phyloP scores from a whole-genome alignment of 92 coral and sea anemone species.

The Paramuricea clavata region DNA sequence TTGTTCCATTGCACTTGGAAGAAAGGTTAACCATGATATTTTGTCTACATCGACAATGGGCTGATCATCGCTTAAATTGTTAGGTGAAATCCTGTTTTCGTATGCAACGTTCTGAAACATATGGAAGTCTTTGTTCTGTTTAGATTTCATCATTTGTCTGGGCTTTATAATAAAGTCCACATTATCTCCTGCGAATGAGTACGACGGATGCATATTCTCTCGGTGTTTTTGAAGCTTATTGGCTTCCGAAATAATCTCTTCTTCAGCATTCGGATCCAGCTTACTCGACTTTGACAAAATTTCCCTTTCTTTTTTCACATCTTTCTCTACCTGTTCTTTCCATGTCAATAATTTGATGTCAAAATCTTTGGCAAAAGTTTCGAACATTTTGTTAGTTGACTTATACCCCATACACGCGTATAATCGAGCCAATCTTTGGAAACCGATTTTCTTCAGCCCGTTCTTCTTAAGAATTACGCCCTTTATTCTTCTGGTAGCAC shows the following conservation, averaged over 20 bases:
- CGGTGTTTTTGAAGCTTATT: constrained; percentile 28
- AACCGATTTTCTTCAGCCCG: constrained; percentile 62
- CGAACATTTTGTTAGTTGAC: constrained; percentile 53
- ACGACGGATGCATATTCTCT: constrained; percentile 65
- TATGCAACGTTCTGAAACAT: constrained; percentile 55
- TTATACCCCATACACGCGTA: constrained; percentile 62
- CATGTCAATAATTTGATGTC: constrained; percentile 33
- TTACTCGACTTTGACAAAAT: not conserved
- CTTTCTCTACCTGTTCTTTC: not conserved
- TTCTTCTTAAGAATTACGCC: constrained; percentile 49
- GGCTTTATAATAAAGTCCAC: constrained; percentile 42
- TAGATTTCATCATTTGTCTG: constrained; percentile 62
- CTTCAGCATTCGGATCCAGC: not conserved
- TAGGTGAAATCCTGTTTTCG: constrained; percentile 54
- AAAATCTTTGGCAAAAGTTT: constrained; percentile 60
- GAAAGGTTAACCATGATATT: constrained; percentile 54
- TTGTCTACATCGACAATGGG: constrained; percentile 5
- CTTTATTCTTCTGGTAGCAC: constrained; percentile 48
- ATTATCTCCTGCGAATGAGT: constrained; percentile 70
- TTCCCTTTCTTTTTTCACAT: not conserved
- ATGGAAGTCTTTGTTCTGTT: constrained; percentile 60
- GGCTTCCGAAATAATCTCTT: not conserved
- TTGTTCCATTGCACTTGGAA: constrained; percentile 63
- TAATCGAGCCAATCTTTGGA: constrained; percentile 45
- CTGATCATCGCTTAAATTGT: constrained; percentile 42